Conservation (phyloP, 2,113 vertebrate species). For the Colistium nudipinnis region DNA sequence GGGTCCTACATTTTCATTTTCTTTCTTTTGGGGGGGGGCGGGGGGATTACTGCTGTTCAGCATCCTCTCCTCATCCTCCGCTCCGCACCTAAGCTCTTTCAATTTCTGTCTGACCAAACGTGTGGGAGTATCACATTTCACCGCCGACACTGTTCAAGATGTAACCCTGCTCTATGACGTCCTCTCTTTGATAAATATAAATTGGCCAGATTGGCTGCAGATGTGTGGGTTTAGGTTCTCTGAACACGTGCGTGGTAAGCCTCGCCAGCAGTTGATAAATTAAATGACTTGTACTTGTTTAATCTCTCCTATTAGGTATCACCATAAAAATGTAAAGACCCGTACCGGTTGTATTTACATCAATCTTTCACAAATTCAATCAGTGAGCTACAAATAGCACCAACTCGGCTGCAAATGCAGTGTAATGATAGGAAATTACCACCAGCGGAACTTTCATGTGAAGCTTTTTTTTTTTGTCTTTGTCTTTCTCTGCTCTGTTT, state of each 20-base stretch:
- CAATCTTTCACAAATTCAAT: not conserved
- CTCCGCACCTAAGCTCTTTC: slow-evolving; percentile 31
- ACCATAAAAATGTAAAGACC: too few species aligned
- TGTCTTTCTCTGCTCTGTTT: slow-evolving; percentile 17
- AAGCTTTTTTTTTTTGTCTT: not conserved
- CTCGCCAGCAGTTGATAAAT: slow-evolving; percentile 11
- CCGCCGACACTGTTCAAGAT: slow-evolving; percentile 53
- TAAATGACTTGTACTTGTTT: slow-evolving; percentile 11
- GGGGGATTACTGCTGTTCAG: slow-evolving; percentile 19
- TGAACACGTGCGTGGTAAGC: slow-evolving; percentile 9
- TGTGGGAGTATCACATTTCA: slow-evolving; percentile 67
- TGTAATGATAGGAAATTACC: slow-evolving; percentile 5
- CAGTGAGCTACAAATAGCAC: slow-evolving; percentile 8
- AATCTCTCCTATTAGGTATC: slow-evolving; percentile 4
- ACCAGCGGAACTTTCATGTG: not conserved
- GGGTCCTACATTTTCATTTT: slow-evolving; percentile 10
- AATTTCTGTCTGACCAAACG: slow-evolving; percentile 35
- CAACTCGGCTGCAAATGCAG: not conserved
- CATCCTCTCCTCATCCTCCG: slow-evolving; percentile 34
- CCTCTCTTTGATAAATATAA: slow-evolving; percentile 38
- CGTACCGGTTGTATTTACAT: not conserved
- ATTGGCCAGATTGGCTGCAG: slow-evolving; percentile 42
- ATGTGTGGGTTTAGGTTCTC: slow-evolving; percentile 54
- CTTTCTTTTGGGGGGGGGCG: slow-evolving; percentile 29
- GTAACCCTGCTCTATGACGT: slow-evolving; percentile 47